These are phyloP conservation scores for Cheilosia scutellata DNA, from an alignment of 2,888 invertebrate species.

Conservation along the genomic window DNA sequence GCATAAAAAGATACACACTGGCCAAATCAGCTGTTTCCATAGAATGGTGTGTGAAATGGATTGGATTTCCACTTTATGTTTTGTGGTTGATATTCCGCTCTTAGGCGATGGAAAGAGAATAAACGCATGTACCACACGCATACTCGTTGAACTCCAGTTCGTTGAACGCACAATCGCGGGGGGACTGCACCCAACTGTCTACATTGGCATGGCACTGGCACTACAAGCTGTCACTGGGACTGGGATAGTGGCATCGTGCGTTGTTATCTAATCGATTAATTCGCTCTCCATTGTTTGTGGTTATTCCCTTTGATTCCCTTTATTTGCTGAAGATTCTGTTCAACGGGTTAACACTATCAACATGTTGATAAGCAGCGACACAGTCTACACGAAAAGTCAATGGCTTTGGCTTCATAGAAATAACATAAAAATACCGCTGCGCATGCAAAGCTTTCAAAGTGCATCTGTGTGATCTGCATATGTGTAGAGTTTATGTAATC, in stretches of 20 bases:
- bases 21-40: slow-evolving; percentile 70
- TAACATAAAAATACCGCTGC: neutral
- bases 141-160: slow-evolving; percentile 48
- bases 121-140: slow-evolving; percentile 27
- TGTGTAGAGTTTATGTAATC: slow-evolving; percentile 64
- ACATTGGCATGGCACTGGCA: neutral
- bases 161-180: slow-evolving; percentile 59
- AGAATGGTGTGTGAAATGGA: slow-evolving; percentile 77
- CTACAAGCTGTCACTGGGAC: neutral
- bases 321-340: neutral
- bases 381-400: slow-evolving; percentile 39
- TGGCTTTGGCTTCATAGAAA: slow-evolving; percentile 34
- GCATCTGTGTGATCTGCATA: neutral
- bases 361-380: slow-evolving; percentile 48
- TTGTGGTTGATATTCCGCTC: slow-evolving; percentile 68
- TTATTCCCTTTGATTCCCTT: slow-evolving; percentile 15
- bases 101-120: slow-evolving; percentile 62
- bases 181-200: slow-evolving; percentile 40
- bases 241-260: slow-evolving; percentile 1
- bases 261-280: slow-evolving; percentile 66
- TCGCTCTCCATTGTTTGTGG: slow-evolving; percentile 12
- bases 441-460: slow-evolving; percentile 41
- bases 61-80: slow-evolving; percentile 52
- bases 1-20: slow-evolving; percentile 48
- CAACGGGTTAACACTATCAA: slow-evolving; percentile 2